These are phyloP conservation scores for Drosophila gaucha DNA, from an alignment of 2,888 invertebrate species.

Conservation along the genomic window DNA sequence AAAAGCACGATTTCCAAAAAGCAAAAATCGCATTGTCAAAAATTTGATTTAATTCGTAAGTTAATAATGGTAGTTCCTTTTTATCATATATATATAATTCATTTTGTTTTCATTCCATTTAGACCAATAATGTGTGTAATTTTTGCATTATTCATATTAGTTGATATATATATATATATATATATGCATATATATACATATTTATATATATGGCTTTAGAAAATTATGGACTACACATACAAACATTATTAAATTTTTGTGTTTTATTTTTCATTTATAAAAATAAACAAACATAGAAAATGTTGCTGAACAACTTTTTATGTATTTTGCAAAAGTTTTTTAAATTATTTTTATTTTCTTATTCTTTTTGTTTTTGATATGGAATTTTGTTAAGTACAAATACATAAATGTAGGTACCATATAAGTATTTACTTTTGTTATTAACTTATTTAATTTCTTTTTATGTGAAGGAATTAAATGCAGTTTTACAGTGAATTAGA, in stretches of 20 bases:
- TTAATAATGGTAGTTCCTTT: constrained; percentile 62
- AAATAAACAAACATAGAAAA: constrained; percentile 76
- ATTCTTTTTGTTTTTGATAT: constrained; percentile 48
- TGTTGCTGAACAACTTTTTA: constrained; percentile 55
- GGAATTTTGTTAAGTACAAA: constrained; percentile 63
- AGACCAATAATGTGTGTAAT: constrained; percentile 53
- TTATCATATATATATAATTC: constrained; percentile 25
- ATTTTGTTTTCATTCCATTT: constrained; percentile 36
- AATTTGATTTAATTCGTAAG: constrained; percentile 72
- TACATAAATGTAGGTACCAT: constrained; percentile 59
- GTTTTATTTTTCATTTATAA: constrained; percentile 48
- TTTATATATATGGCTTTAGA: constrained; percentile 64
- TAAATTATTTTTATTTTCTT: constrained; percentile 15
- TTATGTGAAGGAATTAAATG: constrained; percentile 55
- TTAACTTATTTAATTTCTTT: constrained; percentile 36
- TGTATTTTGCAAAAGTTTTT: constrained; percentile 37
- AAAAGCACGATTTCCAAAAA: constrained; percentile 81
- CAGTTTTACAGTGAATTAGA: constrained; percentile 58
- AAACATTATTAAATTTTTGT: constrained; percentile 52
- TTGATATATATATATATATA: constrained; percentile 15
- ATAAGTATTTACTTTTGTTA: constrained; percentile 26
- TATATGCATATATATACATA: constrained; percentile 26
- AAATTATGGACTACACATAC: constrained; percentile 77
- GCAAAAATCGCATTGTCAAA: constrained; percentile 79
- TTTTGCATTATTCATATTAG: constrained; percentile 33